phyloP scores from a whole-genome alignment of 2,888 invertebrate species.

The Epinotia brunnichana region DNA sequence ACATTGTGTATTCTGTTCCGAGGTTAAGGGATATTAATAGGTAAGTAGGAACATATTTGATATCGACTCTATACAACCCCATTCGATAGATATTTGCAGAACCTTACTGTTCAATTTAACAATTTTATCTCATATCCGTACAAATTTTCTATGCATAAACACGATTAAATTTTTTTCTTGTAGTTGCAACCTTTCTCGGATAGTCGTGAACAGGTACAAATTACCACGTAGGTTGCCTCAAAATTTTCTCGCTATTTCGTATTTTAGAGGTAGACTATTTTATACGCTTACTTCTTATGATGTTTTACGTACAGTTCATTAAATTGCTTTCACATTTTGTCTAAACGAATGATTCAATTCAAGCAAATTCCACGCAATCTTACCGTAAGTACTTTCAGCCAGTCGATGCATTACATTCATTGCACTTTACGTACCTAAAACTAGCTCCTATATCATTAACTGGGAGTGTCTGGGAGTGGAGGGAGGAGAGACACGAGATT shows the following conservation, averaged over 20 bases:
- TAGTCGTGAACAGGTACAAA: constrained; percentile 82
- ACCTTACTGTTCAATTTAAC: background rate
- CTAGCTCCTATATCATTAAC: background rate
- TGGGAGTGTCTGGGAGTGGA: too few species aligned
- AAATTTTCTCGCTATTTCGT: constrained; percentile 55
- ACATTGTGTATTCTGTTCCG: background rate
- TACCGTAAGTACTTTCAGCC: constrained; percentile 30
- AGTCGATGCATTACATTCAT: constrained; percentile 16
- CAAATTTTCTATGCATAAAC: constrained; percentile 58
- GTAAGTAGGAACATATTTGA: constrained; percentile 13
- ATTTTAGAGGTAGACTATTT: constrained; percentile 53
- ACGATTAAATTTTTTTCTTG: constrained; percentile 74
- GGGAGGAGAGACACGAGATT: background rate
- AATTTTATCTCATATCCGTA: constrained; percentile 39
- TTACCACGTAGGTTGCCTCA: constrained; percentile 68
- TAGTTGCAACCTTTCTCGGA: constrained; percentile 84
- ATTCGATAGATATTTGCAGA: background rate
- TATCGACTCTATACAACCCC: background rate
- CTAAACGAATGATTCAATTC: constrained; percentile 14
- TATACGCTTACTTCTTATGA: constrained; percentile 46
- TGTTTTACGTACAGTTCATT: constrained; percentile 26
- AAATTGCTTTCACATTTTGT: constrained; percentile 57
- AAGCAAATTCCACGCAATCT: constrained; percentile 1
- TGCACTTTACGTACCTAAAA: constrained; percentile 9
- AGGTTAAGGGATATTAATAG: constrained; percentile 5